Evolutionary conservation across 2,797 vertebrate species (phyloP).

Genomic region (Brotula barbata): DNA sequence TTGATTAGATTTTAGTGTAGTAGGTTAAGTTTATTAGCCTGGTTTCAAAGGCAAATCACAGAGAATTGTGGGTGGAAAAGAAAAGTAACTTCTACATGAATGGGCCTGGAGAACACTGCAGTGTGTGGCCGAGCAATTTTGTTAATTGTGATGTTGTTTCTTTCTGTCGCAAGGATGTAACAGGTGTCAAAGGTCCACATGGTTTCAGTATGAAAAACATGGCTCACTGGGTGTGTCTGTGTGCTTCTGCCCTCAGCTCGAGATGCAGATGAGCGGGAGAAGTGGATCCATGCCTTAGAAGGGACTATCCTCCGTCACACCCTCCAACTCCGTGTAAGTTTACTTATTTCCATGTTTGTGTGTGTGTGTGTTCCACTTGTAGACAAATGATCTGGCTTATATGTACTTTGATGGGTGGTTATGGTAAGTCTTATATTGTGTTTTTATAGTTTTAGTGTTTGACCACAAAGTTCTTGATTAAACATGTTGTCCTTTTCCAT

Average conservation of each 20-base stretch:
- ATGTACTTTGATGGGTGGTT: not conserved
- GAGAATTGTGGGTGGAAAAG: too few species aligned
- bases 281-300: conserved; percentile 99
- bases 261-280: conserved; percentile 98
- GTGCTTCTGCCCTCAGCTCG: conserved; percentile 81
- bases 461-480: not conserved
- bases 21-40: too few species aligned
- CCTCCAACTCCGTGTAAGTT: conserved; percentile 89
- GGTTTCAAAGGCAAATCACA: too few species aligned
- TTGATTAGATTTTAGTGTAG: too few species aligned
- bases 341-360: conserved; percentile 1
- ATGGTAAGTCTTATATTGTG: not conserved
- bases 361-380: not conserved
- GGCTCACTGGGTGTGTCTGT: conserved; percentile 61
- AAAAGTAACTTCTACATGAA: too few species aligned
- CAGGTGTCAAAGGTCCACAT: conserved; percentile 14
- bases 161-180: conserved; percentile 22
- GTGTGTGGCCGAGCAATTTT: conserved; percentile 22
- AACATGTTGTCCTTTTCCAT: not conserved
- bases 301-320: conserved; percentile 98
- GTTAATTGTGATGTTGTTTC: conserved; percentile 39
- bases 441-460: not conserved
- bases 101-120: too few species aligned
- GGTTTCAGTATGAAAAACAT: conserved; percentile 40
- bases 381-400: conserved; percentile 2